Conservation (phyloP, 2,888 invertebrate species). For the Apamea crenata region DNA sequence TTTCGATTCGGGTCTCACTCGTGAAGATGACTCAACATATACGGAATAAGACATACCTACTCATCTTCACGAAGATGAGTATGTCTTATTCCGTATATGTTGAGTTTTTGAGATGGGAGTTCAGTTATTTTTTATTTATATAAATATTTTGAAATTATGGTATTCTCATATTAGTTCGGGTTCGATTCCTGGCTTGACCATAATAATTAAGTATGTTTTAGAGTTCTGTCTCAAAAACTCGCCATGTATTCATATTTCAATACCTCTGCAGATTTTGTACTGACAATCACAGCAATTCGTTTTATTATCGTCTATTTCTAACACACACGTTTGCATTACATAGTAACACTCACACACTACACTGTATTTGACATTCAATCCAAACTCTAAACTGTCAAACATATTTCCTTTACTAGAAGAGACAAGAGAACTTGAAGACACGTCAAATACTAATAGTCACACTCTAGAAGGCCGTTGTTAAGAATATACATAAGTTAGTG, state of each 20-base stretch:
- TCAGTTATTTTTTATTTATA: not conserved
- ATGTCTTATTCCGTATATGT: not conserved
- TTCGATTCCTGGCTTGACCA: not conserved
- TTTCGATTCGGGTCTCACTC: not conserved
- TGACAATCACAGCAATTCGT: not conserved
- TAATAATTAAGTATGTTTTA: not conserved
- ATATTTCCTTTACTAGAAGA: not conserved
- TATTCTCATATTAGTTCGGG: not conserved
- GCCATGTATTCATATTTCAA: not conserved
- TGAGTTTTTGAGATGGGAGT: conserved; percentile 14
- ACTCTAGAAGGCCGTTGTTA: conserved; percentile 24
- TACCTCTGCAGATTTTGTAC: not conserved
- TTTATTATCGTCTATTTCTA: not conserved
- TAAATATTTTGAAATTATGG: not conserved
- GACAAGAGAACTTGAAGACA: not conserved
- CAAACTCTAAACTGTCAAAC: not conserved
- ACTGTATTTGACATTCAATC: not conserved
- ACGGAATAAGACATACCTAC: too few species aligned
- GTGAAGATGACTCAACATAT: not conserved
- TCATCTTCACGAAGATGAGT: not conserved
- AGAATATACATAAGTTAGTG: not conserved
- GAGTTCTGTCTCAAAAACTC: conserved; percentile 2
- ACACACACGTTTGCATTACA: not conserved
- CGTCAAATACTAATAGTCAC: not conserved
- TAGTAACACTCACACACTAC: conserved; percentile 23